phyloP scores from a whole-genome alignment of 2,888 invertebrate genomes.

The Xestia c-nigrum region DNA sequence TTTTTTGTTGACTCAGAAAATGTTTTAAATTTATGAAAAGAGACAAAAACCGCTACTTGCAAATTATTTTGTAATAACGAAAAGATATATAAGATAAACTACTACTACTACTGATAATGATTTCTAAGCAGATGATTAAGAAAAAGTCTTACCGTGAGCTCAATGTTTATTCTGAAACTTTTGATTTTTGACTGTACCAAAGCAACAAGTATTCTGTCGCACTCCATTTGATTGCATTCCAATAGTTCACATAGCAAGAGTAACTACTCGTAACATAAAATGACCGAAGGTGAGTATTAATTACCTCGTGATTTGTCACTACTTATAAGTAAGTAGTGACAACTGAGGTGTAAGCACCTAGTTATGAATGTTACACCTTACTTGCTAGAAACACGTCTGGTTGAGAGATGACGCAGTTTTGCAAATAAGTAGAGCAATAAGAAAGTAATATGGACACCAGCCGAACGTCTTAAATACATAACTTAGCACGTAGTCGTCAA shows the following conservation, averaged over 20 bases:
- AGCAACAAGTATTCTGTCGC: not conserved
- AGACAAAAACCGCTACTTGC: not conserved
- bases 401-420: not conserved
- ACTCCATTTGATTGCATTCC: not conserved
- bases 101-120: no score
- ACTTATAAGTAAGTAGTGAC: no score
- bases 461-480: not conserved
- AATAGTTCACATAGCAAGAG: not conserved
- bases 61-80: not conserved
- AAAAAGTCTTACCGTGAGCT: not conserved
- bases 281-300: slow-evolving; percentile 5
- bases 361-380: not conserved
- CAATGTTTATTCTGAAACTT: not conserved
- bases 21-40: not conserved
- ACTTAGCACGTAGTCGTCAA: not conserved
- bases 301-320: not conserved
- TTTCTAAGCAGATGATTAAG: not conserved
- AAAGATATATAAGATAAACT: no score
- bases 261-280: not conserved
- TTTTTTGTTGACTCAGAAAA: slow-evolving; percentile 12
- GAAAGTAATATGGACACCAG: not conserved
- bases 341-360: no score
- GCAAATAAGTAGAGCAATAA: slow-evolving; percentile 1
- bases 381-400: not conserved
- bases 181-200: not conserved